These are phyloP conservation scores for Anabas testudineus DNA, from an alignment of 2,797 vertebrate species.

Conservation along the genomic window DNA sequence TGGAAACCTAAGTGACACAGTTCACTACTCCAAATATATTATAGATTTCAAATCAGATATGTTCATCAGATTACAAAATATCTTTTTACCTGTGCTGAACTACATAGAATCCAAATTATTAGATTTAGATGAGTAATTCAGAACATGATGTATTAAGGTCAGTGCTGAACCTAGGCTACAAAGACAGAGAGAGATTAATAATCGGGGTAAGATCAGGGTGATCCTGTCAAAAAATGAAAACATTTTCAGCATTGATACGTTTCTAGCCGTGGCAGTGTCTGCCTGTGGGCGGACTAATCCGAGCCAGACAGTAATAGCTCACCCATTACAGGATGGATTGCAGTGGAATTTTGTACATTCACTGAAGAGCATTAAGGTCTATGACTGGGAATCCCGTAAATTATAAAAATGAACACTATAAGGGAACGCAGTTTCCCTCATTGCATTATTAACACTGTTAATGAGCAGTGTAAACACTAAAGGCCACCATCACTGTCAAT, in stretches of 20 bases:
- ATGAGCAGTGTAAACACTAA: conserved; percentile 6
- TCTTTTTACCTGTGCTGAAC: conserved; percentile 42
- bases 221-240: too few relatives aligned
- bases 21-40: neutral
- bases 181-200: neutral
- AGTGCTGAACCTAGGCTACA: neutral
- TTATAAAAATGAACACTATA: too few relatives aligned
- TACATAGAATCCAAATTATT: conserved; percentile 40
- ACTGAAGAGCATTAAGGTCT: too few relatives aligned
- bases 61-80: conserved; percentile 43
- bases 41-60: conserved; percentile 25
- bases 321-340: neutral
- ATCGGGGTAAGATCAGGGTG: neutral
- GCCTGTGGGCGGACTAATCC: too few relatives aligned
- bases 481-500: conserved; percentile 6
- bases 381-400: too few relatives aligned
- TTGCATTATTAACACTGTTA: conserved; percentile 6
- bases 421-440: neutral
- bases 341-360: too few relatives aligned
- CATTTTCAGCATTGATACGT: too few relatives aligned
- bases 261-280: too few relatives aligned
- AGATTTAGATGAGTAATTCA: conserved; percentile 29
- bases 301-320: too few relatives aligned
- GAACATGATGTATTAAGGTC: conserved; percentile 12
- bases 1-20: neutral